Conservation (phyloP, 2,113 vertebrate species). For the Toxostoma redivivum region DNA sequence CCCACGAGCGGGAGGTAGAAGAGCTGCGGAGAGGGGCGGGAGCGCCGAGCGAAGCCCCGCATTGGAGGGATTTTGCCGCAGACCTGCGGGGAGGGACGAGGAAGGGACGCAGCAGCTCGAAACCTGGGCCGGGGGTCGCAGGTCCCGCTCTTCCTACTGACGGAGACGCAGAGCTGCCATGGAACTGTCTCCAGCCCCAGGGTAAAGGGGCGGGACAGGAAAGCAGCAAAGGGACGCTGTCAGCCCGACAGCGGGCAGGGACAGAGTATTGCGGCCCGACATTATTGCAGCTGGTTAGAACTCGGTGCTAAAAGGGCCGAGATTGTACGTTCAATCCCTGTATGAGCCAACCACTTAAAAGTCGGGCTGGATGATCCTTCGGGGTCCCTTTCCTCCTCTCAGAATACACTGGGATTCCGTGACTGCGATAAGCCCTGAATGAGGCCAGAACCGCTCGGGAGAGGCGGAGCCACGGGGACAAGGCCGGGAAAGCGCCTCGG, state of each 20-base stretch:
- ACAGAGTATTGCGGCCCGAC: not conserved
- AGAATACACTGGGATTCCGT: fast-evolving
- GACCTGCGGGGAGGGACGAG: not conserved
- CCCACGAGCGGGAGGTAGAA: not conserved
- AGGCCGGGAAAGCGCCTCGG: fast-evolving
- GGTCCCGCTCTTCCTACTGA: fast-evolving
- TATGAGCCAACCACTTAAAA: not conserved
- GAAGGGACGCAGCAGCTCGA: not conserved
- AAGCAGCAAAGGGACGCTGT: not conserved
- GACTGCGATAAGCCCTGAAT: fast-evolving
- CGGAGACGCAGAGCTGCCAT: too few relatives aligned
- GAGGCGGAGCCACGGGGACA: too few relatives aligned
- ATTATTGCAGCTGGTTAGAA: fast-evolving
- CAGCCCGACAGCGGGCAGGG: not conserved
- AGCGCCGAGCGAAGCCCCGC: fast-evolving
- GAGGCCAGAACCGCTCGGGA: fast-evolving
- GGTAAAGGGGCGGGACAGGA: fast-evolving
- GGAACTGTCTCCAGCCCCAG: too few relatives aligned
- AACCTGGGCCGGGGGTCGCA: fast-evolving
- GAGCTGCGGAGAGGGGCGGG: not conserved
- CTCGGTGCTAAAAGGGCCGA: not conserved
- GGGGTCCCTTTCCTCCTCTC: fast-evolving
- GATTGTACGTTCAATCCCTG: fast-evolving
- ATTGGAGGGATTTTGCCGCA: conserved; percentile 53
- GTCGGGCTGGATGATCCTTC: fast-evolving